Percentiles rank a stretch among this genome's conserved stretches.
Evolutionary conservation across 2,113 vertebrate genomes (phyloP).

Genomic region (Elachura formosa): DNA sequence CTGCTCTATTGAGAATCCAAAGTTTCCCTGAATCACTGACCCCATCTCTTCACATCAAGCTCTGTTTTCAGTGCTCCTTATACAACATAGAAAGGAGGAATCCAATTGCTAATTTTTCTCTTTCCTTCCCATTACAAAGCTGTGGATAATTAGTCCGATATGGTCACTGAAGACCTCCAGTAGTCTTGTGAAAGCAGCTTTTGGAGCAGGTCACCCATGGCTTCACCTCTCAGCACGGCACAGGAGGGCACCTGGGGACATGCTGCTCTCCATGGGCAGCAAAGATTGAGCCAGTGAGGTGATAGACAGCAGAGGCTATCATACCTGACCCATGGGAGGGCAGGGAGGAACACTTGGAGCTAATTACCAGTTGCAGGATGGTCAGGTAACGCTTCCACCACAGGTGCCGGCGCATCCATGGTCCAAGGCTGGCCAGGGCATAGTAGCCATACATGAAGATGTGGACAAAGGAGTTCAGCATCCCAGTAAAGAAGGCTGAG

Average conservation of each 20-base stretch:
- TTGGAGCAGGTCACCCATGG: neutral
- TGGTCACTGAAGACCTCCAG: neutral
- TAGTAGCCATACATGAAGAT: constrained; percentile 76
- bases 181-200: neutral
- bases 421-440: constrained; percentile 68
- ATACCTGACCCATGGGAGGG: accelerated
- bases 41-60: neutral
- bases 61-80: neutral
- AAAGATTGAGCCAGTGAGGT: neutral
- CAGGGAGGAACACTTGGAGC: neutral
- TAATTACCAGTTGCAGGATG: constrained; percentile 77
- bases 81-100: neutral
- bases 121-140: neutral
- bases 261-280: neutral
- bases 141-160: neutral
- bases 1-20: neutral
- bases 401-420: constrained; percentile 65
- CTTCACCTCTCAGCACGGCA: neutral
- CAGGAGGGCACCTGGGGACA: neutral
- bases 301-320: neutral
- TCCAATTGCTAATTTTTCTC: neutral
- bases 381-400: constrained; percentile 81
- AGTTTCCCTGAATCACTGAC: neutral
- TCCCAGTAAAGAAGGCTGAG: constrained; percentile 73
- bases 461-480: constrained; percentile 77